Base-by-base conservation (phyloP, 2,888 invertebrate genomes). In the Drosophila merina region DNA sequence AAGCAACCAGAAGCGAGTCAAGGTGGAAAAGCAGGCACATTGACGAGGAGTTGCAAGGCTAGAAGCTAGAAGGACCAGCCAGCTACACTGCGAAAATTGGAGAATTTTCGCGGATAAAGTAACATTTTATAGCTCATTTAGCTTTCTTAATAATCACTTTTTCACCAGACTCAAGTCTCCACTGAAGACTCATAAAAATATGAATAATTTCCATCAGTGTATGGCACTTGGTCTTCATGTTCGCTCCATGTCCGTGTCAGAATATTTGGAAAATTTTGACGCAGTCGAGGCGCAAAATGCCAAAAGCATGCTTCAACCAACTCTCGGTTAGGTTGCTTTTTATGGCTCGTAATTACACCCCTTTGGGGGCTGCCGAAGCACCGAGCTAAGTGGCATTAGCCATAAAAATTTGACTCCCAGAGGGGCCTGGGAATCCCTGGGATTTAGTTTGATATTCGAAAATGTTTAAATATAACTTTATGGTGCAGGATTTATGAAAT, bases 301-400 rank as follows among this genome's bases (percentile, higher is more conserved):
- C 62, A 55, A 55, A 68, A 69, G 70, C 70, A 70, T 70, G 70
- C 62, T 62, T 31, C 50, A 55, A 59, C 47, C 69, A 33, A 51
- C 38, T 59, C 38, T 45, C 45, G 69, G 63, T 28, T 47, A 48
- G 55, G 64, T 66, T 33, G 54, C 64, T 54, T 82, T 84, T 81
- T 81, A 84, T 68, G 79, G 54, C 44, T 52, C 71, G 79, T 77
- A 85, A 81, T 81, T 81, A 85, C 75, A 81, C 82, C 82, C 85
- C 75, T 81, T 81, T 79, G 57, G 62, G 54, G 49, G 36, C 64
- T 31, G 33, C 5, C 70, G 48, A 20, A 45, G 66, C 76, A 56
- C 60, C 64, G 52, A 52, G 58, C 68, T 52, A 57, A 42, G 49
- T 55, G 74, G 67, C 58, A 36, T 62, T 74, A 76, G 77, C 79